Evolutionary conservation across 2,888 invertebrate genomes (phyloP).

Genomic region (Watsonalla binaria): DNA sequence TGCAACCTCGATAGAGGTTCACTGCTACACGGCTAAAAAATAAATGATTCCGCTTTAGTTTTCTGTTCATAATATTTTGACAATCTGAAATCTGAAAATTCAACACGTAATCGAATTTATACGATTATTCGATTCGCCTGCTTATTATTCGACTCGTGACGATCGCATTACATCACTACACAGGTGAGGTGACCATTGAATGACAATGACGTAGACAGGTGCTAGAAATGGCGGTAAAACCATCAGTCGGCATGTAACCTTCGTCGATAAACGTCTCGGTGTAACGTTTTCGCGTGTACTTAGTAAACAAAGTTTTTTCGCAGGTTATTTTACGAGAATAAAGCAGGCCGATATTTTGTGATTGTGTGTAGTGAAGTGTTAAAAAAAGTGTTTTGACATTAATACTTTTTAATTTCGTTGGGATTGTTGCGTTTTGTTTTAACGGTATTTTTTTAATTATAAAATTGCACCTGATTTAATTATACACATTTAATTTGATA

Average conservation of each 20-base stretch:
- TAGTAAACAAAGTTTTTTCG: not conserved
- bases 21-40: too few species aligned
- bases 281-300: not conserved
- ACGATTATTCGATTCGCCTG: too few species aligned
- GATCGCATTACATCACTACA: not conserved
- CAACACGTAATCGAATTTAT: too few species aligned
- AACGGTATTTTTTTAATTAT: too few species aligned
- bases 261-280: not conserved
- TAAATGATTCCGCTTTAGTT: too few species aligned
- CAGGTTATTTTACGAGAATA: not conserved
- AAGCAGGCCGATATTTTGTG: not conserved
- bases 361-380: not conserved
- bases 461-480: too few species aligned
- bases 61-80: too few species aligned
- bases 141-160: too few species aligned
- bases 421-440: not conserved
- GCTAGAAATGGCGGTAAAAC: conserved; percentile 31
- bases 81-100: too few species aligned
- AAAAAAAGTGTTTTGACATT: not conserved
- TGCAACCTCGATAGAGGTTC: too few species aligned
- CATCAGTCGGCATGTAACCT: conserved; percentile 25
- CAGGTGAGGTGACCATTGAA: not conserved
- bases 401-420: not conserved
- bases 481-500: too few species aligned
- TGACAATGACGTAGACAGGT: conserved; percentile 4